These are phyloP conservation scores for Adelognathus sp. DNA, from an alignment of 2,888 invertebrate genomes.

Conservation along the genomic window DNA sequence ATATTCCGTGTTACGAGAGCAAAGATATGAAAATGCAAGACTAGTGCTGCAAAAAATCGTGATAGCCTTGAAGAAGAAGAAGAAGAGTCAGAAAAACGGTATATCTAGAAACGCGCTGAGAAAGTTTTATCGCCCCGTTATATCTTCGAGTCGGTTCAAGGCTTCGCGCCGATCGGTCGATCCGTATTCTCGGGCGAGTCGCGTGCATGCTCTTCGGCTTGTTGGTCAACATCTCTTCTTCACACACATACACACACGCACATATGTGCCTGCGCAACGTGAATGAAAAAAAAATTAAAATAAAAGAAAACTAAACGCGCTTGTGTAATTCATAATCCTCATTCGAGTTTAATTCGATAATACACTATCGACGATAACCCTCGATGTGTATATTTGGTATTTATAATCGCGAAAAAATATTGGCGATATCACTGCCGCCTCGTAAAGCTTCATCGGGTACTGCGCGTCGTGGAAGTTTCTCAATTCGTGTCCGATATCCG, in stretches of 20 bases:
- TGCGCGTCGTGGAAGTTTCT: background rate
- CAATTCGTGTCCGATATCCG: background rate
- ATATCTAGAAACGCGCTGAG: background rate
- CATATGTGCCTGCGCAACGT: background rate
- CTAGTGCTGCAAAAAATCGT: background rate
- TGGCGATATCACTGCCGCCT: background rate
- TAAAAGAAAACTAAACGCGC: background rate
- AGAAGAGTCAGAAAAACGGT: background rate
- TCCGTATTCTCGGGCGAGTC: background rate
- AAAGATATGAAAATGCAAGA: background rate
- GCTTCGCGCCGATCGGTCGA: background rate
- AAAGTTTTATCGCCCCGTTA: slow-evolving; percentile 37
- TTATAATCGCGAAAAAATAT: background rate
- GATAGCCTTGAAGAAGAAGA: background rate
- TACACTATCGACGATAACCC: background rate
- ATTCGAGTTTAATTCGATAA: background rate
- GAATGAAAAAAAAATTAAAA: background rate
- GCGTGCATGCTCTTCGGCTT: background rate
- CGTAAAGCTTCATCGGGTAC: background rate
- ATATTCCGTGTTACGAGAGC: background rate
- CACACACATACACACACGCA: background rate
- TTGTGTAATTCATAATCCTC: background rate
- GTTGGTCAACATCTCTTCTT: background rate
- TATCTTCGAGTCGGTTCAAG: slow-evolving; percentile 12
- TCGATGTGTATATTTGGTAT: background rate